Conservation (phyloP, 2,113 vertebrate species). For the Nanger granti region DNA sequence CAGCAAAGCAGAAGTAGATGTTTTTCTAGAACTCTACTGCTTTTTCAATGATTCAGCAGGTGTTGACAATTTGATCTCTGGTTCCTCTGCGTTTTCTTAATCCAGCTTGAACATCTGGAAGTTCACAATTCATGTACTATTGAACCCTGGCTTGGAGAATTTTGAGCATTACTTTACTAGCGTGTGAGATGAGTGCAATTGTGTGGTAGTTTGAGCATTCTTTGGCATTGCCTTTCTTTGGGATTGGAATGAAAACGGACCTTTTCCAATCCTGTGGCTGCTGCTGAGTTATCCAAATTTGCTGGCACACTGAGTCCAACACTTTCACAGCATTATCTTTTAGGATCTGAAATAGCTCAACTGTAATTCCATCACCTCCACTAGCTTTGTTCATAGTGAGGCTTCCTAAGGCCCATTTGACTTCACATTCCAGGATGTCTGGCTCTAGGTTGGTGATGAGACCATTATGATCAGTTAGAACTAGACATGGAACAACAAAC, state of each 20-base stretch:
- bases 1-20: background rate
- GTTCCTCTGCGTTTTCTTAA: background rate
- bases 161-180: background rate
- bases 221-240: background rate
- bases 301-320: background rate
- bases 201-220: background rate
- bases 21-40: background rate
- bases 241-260: background rate
- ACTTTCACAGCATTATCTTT: background rate
- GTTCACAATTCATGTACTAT: background rate
- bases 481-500: background rate
- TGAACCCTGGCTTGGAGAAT: background rate
- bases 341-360: background rate
- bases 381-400: background rate
- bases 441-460: background rate
- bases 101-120: background rate
- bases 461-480: background rate
- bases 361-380: background rate
- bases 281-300: background rate
- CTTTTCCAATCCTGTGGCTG: background rate
- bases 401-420: background rate
- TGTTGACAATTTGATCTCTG: background rate
- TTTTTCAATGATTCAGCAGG: background rate
- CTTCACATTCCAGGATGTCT: background rate
- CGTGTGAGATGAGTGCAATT: background rate